Base-by-base conservation (phyloP, 1,140 invertebrate genomes). In the Ceratitis capitata region DNA sequence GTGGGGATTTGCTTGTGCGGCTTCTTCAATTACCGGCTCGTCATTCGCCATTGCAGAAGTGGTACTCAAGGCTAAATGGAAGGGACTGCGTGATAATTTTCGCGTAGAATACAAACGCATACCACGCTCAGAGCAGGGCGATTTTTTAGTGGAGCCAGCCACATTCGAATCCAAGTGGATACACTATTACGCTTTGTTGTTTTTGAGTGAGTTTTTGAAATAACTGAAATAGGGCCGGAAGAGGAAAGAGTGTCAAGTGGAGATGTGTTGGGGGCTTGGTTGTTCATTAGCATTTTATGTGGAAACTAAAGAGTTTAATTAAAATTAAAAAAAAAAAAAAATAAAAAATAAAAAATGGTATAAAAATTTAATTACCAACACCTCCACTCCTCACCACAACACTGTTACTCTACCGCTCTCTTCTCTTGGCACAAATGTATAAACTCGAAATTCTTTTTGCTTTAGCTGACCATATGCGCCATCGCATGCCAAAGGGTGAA, bases 21-120 rank as follows among this genome's bases (percentile, higher is more conserved):
- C 82, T 74, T 42, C 26, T 85, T n/a, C 39, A 58, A 51, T 78
- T 3, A 69, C 32, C 29, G 58, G 58, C 23, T 29, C 14, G 51
- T 56, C n/a, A n/a, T n/a, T n/a, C 23, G 35, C 19, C 19, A n/a
- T 16, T 82, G 7, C 86, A 91, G 90, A 91, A 86, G 91, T 91
- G 83, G 90, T 91, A 19, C 89, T 92, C 47, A 92, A 92, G 86
- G 91, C 91, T 84, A 92, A 92, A 86, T 92, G 91, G 91, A 92
- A 92, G 85, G 91, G 91, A n/a, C 85, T 92, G 85, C 87, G 91
- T 35, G 91, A 92, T 83, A 92, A 92, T 87, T 92, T 92, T 86
- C 87, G 91, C 7, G 91, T 92, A 6, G 91, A 92, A 85, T 92
- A 91, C 42, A 92, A 92, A 56, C 88, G 91, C 56, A 92, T 92